phyloP scores from a whole-genome alignment of 1,140 invertebrate species.

The Theocolax elegans region DNA sequence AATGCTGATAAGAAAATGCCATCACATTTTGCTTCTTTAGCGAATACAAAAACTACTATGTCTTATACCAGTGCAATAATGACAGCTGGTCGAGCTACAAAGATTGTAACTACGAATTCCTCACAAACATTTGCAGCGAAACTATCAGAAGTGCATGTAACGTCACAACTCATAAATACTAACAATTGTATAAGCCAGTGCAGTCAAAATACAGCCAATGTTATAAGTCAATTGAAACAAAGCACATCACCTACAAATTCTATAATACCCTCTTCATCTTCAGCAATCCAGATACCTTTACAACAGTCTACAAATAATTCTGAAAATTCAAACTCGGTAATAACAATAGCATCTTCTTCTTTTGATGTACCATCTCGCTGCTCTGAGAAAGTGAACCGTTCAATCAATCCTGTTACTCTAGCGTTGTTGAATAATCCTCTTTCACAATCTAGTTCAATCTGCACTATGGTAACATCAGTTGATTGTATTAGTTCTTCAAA shows the following conservation, averaged over 20 bases:
- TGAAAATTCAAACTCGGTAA: conserved; percentile 68
- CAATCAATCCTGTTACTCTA: background rate
- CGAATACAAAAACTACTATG: conserved; percentile 72
- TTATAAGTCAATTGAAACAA: conserved; percentile 47
- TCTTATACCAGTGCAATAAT: conserved; percentile 74
- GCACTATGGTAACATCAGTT: background rate
- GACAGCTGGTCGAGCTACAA: conserved; percentile 67
- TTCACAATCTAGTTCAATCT: background rate
- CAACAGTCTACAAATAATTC: conserved; percentile 60
- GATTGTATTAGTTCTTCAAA: conserved; percentile 45
- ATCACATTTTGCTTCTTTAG: conserved; percentile 50
- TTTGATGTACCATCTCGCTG: conserved; percentile 62
- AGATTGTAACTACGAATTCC: conserved; percentile 64
- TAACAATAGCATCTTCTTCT: conserved; percentile 67
- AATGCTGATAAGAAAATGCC: conserved; percentile 60
- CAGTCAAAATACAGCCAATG: conserved; percentile 49
- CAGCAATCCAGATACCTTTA: conserved; percentile 52
- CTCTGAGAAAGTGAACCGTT: conserved; percentile 54
- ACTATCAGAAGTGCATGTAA: conserved; percentile 68
- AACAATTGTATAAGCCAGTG: conserved; percentile 50
- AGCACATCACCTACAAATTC: conserved; percentile 41
- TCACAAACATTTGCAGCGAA: conserved; percentile 74
- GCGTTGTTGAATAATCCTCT: background rate
- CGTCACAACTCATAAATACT: conserved; percentile 53
- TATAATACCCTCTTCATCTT: conserved; percentile 51